A percentile compares a stretch with the other conserved stretches of the same genome.
Evolutionary conservation across 2,797 vertebrate genomes (phyloP).

Genomic region (Xyrichtys novacula): DNA sequence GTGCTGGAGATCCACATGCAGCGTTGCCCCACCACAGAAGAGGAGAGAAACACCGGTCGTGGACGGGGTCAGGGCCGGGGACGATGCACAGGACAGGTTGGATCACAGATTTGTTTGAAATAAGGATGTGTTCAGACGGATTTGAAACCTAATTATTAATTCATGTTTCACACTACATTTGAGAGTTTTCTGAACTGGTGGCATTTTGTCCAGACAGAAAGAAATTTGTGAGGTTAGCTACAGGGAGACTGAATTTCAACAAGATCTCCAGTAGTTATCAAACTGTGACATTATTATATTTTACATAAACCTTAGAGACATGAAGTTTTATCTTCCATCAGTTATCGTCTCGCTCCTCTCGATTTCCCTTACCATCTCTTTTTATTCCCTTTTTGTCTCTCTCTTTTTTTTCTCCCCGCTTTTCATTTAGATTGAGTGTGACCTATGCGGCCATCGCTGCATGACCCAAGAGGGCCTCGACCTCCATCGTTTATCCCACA

Average conservation of each 20-base stretch:
- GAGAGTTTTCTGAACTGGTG: background rate
- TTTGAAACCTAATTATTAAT: background rate
- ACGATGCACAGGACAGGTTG: constrained; percentile 84
- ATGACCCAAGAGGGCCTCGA: constrained; percentile 88
- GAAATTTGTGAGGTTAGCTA: background rate
- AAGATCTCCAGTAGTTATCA: constrained; percentile 21
- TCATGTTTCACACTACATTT: background rate
- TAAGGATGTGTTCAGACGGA: no score
- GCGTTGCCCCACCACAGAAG: constrained; percentile 82
- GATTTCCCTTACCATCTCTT: background rate
- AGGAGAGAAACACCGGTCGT: constrained; percentile 74
- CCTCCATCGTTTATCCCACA: constrained; percentile 87
- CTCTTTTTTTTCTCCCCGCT: background rate
- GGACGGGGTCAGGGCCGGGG: constrained; percentile 85
- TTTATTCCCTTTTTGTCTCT: background rate
- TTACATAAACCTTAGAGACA: constrained; percentile 22
- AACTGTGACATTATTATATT: constrained; percentile 23
- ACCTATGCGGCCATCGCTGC: constrained; percentile 87
- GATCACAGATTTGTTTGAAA: background rate
- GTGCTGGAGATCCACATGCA: constrained; percentile 90
- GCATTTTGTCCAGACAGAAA: background rate
- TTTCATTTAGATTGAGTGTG: constrained; percentile 84
- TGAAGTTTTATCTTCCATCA: constrained; percentile 39
- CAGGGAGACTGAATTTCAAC: constrained; percentile 5
- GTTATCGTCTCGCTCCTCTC: constrained; percentile 13